phyloP scores from a whole-genome alignment of 2,113 vertebrate species.

The Xiphorhynchus elegans region DNA sequence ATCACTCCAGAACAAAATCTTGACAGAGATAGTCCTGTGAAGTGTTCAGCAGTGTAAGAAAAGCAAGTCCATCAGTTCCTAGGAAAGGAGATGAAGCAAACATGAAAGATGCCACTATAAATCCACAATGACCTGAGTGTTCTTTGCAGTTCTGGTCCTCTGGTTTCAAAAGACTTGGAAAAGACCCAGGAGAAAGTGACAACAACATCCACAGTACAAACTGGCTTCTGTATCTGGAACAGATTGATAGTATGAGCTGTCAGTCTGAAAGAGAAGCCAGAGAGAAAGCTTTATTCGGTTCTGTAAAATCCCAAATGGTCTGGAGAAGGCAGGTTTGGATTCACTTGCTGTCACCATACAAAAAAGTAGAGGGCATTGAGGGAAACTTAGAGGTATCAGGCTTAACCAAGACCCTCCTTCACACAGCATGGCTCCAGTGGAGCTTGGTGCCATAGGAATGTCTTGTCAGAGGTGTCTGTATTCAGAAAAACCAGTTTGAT shows the following conservation, averaged over 20 bases:
- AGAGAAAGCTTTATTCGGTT: not conserved
- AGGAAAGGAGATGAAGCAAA: not conserved
- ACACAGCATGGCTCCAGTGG: rapidly evolving
- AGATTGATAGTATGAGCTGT: not conserved
- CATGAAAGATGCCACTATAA: not conserved
- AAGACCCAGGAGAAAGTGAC: not conserved
- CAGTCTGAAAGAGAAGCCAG: not conserved
- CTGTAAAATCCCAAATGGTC: not conserved
- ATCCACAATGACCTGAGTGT: not conserved
- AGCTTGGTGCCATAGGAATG: rapidly evolving
- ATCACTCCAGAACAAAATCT: not conserved
- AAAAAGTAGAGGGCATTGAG: not conserved
- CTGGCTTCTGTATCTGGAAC: not conserved
- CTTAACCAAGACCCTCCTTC: not conserved
- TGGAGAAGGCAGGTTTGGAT: not conserved
- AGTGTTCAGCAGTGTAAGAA: not conserved
- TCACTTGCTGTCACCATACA: not conserved
- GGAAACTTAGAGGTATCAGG: not conserved
- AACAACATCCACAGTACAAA: not conserved
- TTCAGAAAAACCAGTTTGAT: not conserved
- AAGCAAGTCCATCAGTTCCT: not conserved
- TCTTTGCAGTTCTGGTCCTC: not conserved
- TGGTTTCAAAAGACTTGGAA: not conserved
- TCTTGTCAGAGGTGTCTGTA: not conserved
- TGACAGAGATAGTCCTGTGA: not conserved